A percentile compares a stretch with the other conserved stretches of the same genome.
These are phyloP conservation scores for Heterocephalus glaber DNA, from an alignment of 2,113 vertebrate genomes.

Conservation along the genomic window DNA sequence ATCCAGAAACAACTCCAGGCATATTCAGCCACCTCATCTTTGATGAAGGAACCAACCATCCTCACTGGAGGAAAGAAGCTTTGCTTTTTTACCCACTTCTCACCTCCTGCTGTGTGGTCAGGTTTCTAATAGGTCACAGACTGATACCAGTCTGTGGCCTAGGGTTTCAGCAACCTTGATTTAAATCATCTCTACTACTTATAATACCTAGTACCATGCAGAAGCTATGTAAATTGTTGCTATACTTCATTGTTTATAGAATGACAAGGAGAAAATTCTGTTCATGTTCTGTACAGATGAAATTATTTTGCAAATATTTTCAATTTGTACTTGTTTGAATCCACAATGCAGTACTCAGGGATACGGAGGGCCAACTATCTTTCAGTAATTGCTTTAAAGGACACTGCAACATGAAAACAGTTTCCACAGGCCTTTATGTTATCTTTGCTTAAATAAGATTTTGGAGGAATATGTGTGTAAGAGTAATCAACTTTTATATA, in stretches of 20 bases:
- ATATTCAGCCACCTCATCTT: too few species aligned
- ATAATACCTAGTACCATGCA: background rate
- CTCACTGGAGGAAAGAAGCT: too few species aligned
- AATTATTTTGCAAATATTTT: background rate
- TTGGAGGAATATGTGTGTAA: background rate
- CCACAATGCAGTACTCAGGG: background rate
- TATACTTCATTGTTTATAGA: background rate
- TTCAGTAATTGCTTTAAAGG: background rate
- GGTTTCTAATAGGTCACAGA: background rate
- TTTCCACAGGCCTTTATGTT: background rate
- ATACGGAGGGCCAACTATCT: background rate
- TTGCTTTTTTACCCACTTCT: background rate
- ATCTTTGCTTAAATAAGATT: background rate
- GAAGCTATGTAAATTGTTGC: background rate
- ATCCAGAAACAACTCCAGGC: too few species aligned
- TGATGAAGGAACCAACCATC: too few species aligned
- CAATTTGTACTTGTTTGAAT: background rate
- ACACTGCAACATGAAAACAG: background rate
- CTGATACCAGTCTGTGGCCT: too few species aligned
- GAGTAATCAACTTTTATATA: background rate
- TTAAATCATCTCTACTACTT: too few species aligned
- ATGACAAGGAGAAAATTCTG: background rate
- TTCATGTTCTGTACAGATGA: background rate
- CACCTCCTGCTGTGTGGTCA: background rate
- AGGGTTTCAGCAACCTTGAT: too few species aligned